These are phyloP conservation scores for Illadopsis cleaveri DNA, from an alignment of 2,113 vertebrate genomes.

Conservation along the genomic window DNA sequence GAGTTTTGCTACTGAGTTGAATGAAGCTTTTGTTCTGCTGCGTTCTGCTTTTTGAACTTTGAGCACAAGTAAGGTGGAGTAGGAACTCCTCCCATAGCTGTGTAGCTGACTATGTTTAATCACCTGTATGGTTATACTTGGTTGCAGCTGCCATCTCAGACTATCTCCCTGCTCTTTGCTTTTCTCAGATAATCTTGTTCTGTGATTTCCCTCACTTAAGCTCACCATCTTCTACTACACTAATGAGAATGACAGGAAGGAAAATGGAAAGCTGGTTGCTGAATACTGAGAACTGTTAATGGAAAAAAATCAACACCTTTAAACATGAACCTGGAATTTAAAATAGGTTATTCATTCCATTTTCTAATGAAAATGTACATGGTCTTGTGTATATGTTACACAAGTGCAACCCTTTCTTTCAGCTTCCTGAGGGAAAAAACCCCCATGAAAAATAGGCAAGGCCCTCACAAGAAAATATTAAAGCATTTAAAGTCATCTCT, in stretches of 20 bases:
- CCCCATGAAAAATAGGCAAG: rapidly evolving
- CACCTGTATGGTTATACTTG: neutral
- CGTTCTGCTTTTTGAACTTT: neutral
- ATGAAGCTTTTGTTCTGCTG: neutral
- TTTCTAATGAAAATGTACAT: neutral
- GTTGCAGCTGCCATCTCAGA: neutral
- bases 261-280: neutral
- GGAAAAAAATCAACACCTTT: neutral
- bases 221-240: neutral
- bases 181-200: neutral
- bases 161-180: neutral
- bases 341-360: neutral
- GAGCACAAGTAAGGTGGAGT: neutral
- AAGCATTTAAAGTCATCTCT: neutral
- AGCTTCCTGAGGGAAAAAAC: neutral
- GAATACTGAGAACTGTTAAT: neutral
- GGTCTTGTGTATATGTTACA: neutral
- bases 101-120: neutral
- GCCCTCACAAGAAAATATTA: neutral
- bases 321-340: neutral
- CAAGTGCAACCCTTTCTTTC: neutral
- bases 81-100: neutral
- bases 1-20: neutral
- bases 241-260: neutral
- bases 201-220: neutral